A percentile compares a stretch with the other conserved stretches of the same genome.
phyloP scores from a whole-genome alignment of 2,888 invertebrate genomes.

The Drosophila kuntzei region DNA sequence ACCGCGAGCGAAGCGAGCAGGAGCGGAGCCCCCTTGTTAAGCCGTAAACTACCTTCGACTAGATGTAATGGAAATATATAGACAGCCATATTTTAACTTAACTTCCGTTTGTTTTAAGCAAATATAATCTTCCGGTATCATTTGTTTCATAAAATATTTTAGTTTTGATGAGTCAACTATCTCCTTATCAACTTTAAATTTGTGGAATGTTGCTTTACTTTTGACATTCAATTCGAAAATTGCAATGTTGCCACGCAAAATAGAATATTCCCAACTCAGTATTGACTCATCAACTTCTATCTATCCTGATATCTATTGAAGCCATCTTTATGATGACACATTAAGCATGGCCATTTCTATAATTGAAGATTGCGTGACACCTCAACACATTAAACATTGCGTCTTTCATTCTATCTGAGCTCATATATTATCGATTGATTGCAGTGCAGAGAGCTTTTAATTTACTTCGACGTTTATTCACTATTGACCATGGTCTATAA shows the following conservation, averaged over 20 bases:
- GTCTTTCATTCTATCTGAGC: not conserved
- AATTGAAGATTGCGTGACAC: slow-evolving; percentile 45
- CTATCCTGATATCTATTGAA: slow-evolving; percentile 29
- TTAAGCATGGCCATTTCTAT: slow-evolving; percentile 45
- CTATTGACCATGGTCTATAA: slow-evolving; percentile 39
- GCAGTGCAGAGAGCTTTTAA: not conserved
- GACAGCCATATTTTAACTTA: not conserved
- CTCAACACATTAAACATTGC: slow-evolving; percentile 31
- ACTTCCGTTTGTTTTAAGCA: slow-evolving; percentile 7
- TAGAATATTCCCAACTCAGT: slow-evolving; percentile 10
- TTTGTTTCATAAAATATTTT: slow-evolving; percentile 4
- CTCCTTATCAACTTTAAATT: not conserved
- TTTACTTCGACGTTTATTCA: not conserved
- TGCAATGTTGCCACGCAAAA: slow-evolving; percentile 28
- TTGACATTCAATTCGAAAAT: slow-evolving; percentile 18
- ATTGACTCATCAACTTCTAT: slow-evolving; percentile 39
- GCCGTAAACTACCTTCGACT: too few relatives aligned
- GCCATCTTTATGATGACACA: slow-evolving; percentile 56
- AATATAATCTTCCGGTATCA: not conserved
- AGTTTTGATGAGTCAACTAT: slow-evolving; percentile 11
- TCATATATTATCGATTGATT: slow-evolving; percentile 34
- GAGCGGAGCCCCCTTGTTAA: too few relatives aligned
- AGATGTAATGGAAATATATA: too few relatives aligned
- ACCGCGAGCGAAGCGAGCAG: too few relatives aligned
- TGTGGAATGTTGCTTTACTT: slow-evolving; percentile 27